Evolutionary conservation across 2,888 invertebrate species (phyloP).

Genomic region (Tenthredo notha): DNA sequence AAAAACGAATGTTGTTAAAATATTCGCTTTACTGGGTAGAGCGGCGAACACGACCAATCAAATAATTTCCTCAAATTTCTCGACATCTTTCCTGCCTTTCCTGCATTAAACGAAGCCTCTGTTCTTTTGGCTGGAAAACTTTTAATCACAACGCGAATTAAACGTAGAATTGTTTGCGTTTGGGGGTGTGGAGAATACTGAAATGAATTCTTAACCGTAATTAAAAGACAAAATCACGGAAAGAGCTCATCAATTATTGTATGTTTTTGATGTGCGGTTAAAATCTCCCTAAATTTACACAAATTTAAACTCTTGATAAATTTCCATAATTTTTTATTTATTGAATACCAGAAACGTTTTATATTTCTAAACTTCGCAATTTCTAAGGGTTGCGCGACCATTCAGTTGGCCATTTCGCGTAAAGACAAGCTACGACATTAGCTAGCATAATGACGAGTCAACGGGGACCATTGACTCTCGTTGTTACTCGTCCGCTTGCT

Average conservation of each 20-base stretch:
- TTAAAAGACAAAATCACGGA: not conserved
- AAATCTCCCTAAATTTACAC: not conserved
- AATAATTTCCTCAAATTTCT: slow-evolving; percentile 12
- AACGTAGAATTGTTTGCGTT: not conserved
- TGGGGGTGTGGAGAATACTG: not conserved
- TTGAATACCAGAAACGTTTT: not conserved
- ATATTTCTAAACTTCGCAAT: not conserved
- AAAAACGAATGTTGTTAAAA: slow-evolving; percentile 25
- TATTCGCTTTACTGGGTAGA: not conserved
- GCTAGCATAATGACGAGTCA: slow-evolving; percentile 47
- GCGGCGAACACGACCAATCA: not conserved
- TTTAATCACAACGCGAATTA: slow-evolving; percentile 32
- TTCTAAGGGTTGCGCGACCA: not conserved
- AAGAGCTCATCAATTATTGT: not conserved
- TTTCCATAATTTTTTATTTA: slow-evolving; percentile 6
- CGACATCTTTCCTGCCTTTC: not conserved
- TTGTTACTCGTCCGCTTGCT: slow-evolving; percentile 33
- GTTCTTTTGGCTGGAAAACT: not conserved
- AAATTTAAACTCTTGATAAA: not conserved
- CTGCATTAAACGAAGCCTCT: not conserved
- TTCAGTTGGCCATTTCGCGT: slow-evolving; percentile 20
- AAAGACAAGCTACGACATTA: slow-evolving; percentile 32
- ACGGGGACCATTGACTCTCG: slow-evolving; percentile 50
- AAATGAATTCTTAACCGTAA: slow-evolving; percentile 11
- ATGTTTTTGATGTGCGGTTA: not conserved